Evolutionary conservation across 2,888 invertebrate species (phyloP), one percentile per base, ranked within the genome.

Genomic region (Furcula furcula): DNA sequence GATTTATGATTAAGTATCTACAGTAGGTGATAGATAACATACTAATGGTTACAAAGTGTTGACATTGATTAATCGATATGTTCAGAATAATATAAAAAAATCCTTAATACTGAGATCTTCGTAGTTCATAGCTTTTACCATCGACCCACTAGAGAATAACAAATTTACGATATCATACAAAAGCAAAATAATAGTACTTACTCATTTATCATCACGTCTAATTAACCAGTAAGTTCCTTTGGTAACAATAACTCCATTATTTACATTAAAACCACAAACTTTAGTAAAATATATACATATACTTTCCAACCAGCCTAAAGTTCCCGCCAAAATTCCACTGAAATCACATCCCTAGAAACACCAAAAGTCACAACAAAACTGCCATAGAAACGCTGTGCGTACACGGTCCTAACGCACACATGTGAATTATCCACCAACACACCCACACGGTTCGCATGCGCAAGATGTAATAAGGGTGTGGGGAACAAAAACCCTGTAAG

Each of bases 141-240:
- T n/a, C n/a, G n/a, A n/a, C n/a, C n/a, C n/a, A n/a, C n/a, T n/a
- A n/a, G n/a, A n/a, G n/a, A n/a, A n/a, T n/a, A n/a, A n/a, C n/a
- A n/a, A n/a, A n/a, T n/a, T n/a, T n/a, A n/a, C n/a, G n/a, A n/a
- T n/a, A n/a, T n/a, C n/a, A n/a, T n/a, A n/a, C n/a, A n/a, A n/a
- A n/a, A n/a, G n/a, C n/a, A n/a, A n/a, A n/a, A n/a, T n/a, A n/a
- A n/a, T n/a, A n/a, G n/a, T n/a, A 77, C 82, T 82, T 58, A 86
- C 86, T 72, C 72, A 74, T 79, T 68, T 66, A 76, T 76, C 87
- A 87, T 85, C 66, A 77, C 87, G 80, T 53, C 58, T 56, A 65
- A 50, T 69, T 80, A 77, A 62, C 65, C 62, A 62, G 68, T 66
- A 60, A 55, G 46, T 54, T 61, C 48, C 43, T 47, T 47, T 37